Evolutionary conservation across 2,113 vertebrate genomes (phyloP).

Genomic region (Dascyllus trimaculatus): DNA sequence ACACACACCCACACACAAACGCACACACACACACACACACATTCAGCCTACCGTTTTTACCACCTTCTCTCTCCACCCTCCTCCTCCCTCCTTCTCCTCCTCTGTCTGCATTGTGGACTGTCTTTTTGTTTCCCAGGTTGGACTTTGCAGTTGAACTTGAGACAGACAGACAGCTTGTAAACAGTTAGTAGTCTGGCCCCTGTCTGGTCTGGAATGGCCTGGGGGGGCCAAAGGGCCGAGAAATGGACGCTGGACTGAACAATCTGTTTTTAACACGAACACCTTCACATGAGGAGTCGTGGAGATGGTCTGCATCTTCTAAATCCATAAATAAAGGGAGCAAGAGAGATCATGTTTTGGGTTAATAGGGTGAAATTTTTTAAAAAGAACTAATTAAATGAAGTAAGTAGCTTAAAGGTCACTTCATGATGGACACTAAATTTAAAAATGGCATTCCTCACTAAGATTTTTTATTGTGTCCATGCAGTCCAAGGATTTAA

Average conservation of each 20-base stretch:
- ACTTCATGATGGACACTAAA: no score
- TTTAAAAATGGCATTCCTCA: no score
- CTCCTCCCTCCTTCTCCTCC: slow-evolving; percentile 36
- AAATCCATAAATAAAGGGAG: neutral
- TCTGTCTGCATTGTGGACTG: slow-evolving; percentile 60
- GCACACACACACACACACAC: slow-evolving; percentile 21
- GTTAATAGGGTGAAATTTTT: neutral
- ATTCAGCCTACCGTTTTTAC: slow-evolving; percentile 45
- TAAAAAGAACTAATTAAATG: neutral
- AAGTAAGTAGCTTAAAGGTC: no score
- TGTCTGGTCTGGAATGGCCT: slow-evolving; percentile 75
- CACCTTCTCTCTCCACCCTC: slow-evolving; percentile 43
- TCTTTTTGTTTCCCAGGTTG: slow-evolving; percentile 76
- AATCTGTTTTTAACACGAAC: slow-evolving; percentile 28
- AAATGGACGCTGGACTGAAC: slow-evolving; percentile 42
- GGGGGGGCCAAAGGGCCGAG: slow-evolving; percentile 35
- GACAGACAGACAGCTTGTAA: slow-evolving; percentile 89
- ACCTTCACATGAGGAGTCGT: slow-evolving; percentile 9
- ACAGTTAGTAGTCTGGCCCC: slow-evolving; percentile 84
- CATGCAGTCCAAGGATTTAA: no score
- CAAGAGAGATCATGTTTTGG: neutral
- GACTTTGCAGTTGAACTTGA: slow-evolving; percentile 89
- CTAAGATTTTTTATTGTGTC: no score
- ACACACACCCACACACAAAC: slow-evolving; percentile 24
- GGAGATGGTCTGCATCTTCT: slow-evolving; percentile 12